phyloP scores from a whole-genome alignment of 2,113 vertebrate species.

The Heterotilapia buettikoferi region DNA sequence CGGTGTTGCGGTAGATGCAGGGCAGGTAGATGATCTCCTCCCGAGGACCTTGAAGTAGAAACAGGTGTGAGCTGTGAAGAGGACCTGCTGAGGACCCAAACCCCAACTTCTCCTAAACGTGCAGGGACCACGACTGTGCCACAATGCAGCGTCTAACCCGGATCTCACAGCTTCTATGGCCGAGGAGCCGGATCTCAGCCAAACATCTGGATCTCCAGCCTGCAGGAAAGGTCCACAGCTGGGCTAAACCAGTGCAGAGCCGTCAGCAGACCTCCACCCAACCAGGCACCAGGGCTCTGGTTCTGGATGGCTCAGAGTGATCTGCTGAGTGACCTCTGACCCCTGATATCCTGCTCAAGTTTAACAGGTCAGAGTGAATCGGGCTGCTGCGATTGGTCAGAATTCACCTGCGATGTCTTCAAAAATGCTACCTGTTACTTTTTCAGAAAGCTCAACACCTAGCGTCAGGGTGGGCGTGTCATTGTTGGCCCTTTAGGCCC shows the following conservation, averaged over 20 bases:
- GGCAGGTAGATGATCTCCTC: conserved; percentile 89
- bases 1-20: conserved; percentile 87
- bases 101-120: background rate
- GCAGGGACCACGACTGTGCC: background rate
- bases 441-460: background rate
- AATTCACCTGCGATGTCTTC: background rate
- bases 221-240: background rate
- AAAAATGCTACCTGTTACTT: background rate
- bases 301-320: background rate
- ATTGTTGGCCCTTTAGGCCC: background rate
- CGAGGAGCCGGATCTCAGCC: background rate
- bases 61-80: background rate
- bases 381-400: background rate
- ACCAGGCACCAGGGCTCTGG: background rate
- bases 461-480: background rate
- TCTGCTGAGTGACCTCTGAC: background rate
- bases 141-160: background rate
- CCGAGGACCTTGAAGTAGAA: conserved; percentile 71
- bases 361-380: background rate
- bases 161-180: background rate
- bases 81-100: background rate
- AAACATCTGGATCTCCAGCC: background rate
- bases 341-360: background rate
- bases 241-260: background rate
- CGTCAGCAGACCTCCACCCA: background rate